Percentiles rank a stretch among this genome's conserved stretches.
These are phyloP conservation scores for Rhyacichthys aspro DNA, from an alignment of 2,797 vertebrate species.

Conservation along the genomic window DNA sequence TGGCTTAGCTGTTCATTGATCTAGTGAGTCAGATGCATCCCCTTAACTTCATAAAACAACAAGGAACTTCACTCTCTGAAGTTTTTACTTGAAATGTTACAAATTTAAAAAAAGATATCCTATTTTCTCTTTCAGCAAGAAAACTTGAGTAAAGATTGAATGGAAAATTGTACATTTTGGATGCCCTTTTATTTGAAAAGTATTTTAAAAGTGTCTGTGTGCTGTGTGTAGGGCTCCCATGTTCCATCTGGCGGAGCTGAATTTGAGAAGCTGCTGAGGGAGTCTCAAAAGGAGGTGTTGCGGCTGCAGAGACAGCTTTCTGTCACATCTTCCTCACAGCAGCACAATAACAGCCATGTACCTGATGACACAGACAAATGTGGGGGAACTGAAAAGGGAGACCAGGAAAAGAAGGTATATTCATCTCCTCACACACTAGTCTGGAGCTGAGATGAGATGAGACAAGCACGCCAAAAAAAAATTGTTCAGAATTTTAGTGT, in stretches of 20 bases:
- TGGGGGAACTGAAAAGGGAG: constrained; percentile 27
- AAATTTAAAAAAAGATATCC: no score
- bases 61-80: neutral
- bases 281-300: constrained; percentile 95
- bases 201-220: constrained; percentile 5
- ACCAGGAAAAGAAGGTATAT: constrained; percentile 63
- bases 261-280: constrained; percentile 89
- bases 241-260: constrained; percentile 76
- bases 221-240: constrained; percentile 68
- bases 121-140: no score
- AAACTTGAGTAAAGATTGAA: no score
- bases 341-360: constrained; percentile 27
- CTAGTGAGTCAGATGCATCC: constrained; percentile 6
- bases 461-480: no score
- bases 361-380: constrained; percentile 19
- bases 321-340: constrained; percentile 73
- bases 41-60: neutral
- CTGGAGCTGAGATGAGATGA: no score
- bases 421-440: neutral
- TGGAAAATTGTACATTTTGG: no score
- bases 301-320: constrained; percentile 95
- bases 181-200: neutral
- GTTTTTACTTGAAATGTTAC: no score
- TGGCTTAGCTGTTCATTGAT: constrained; percentile 27
- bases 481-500: constrained; percentile 46